These are phyloP conservation scores for Oryzias curvinotus DNA, from an alignment of 2,113 vertebrate genomes.

Conservation along the genomic window DNA sequence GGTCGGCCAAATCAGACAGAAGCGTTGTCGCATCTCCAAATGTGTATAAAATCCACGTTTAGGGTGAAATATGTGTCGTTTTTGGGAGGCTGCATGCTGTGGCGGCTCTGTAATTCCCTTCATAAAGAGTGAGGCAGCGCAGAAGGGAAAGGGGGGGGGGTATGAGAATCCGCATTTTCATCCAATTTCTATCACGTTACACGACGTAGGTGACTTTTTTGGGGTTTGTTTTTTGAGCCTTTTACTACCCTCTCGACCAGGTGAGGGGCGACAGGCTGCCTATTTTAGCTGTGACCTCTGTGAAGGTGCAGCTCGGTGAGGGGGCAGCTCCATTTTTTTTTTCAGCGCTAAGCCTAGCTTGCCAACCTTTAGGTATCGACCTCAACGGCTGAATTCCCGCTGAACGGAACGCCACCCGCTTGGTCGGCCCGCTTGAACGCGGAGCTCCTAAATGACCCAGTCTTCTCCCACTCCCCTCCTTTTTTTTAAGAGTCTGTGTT, in stretches of 20 bases:
- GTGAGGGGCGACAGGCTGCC: slow-evolving; percentile 1
- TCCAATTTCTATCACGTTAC: slow-evolving; percentile 32
- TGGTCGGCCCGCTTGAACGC: slow-evolving; percentile 6
- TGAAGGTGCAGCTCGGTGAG: slow-evolving; percentile 39
- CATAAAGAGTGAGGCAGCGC: slow-evolving; percentile 40
- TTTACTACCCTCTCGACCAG: background rate
- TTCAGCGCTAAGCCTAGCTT: slow-evolving; percentile 33
- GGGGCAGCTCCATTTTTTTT: slow-evolving; percentile 50
- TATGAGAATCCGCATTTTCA: slow-evolving; percentile 49
- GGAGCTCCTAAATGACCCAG: slow-evolving; percentile 15
- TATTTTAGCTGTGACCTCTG: slow-evolving; percentile 67
- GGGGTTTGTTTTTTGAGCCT: background rate
- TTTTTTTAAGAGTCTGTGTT: slow-evolving; percentile 36
- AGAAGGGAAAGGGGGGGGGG: slow-evolving; percentile 43
- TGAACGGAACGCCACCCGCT: background rate
- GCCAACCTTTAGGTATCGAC: slow-evolving; percentile 25
- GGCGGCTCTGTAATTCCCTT: slow-evolving; percentile 71
- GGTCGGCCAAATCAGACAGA: background rate
- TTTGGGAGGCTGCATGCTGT: background rate
- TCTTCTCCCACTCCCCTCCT: background rate
- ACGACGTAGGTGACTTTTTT: slow-evolving; percentile 1
- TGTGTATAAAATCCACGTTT: background rate
- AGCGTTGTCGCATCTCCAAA: background rate
- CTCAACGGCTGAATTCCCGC: slow-evolving; percentile 3
- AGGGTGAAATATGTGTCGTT: background rate